These are phyloP conservation scores for Perognathus longimembris DNA, from an alignment of 2,113 vertebrate species.

Conservation along the genomic window DNA sequence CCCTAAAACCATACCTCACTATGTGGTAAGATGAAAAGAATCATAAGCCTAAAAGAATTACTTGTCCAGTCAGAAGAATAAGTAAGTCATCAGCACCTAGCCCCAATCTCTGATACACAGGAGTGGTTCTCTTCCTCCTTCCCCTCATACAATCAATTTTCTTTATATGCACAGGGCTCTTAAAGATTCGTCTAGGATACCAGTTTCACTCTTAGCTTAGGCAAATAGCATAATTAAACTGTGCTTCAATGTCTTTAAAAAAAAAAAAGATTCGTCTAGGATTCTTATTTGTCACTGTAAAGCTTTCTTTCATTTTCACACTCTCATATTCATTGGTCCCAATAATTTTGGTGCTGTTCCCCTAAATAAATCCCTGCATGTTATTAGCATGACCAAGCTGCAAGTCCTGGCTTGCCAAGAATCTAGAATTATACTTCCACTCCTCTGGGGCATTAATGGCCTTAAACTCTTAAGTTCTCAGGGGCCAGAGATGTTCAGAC, in stretches of 20 bases:
- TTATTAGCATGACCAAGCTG: background rate
- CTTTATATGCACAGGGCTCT: background rate
- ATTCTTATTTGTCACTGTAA: slow-evolving; percentile 48
- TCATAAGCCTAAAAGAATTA: background rate
- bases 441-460: background rate
- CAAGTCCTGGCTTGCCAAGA: background rate
- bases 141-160: background rate
- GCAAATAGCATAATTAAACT: background rate
- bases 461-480: slow-evolving; percentile 9
- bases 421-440: background rate
- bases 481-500: background rate
- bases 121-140: background rate
- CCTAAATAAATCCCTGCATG: background rate
- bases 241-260: slow-evolving; percentile 6
- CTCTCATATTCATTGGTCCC: background rate
- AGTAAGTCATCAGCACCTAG: background rate
- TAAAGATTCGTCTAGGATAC: too few relatives aligned
- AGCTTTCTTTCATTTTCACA: slow-evolving; percentile 17
- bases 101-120: background rate
- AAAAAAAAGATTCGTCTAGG: too few relatives aligned
- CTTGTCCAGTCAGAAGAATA: background rate
- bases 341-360: background rate
- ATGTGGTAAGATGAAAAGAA: background rate
- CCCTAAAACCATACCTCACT: background rate
- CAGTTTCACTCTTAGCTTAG: background rate